Evolutionary conservation across 2,888 invertebrate species (phyloP).

Genomic region (Nomada fabriciana): DNA sequence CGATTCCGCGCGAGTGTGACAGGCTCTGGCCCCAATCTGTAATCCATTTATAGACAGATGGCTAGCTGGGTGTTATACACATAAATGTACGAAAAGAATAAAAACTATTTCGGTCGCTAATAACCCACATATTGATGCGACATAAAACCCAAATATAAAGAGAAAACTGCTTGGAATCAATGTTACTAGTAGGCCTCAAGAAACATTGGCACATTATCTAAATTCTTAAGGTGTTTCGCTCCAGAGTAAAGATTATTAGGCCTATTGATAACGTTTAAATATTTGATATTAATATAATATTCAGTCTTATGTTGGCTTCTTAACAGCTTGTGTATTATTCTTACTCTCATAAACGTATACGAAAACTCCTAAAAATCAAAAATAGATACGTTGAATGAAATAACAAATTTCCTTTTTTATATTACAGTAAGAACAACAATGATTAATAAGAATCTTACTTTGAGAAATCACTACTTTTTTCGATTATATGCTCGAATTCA

Average conservation of each 20-base stretch:
- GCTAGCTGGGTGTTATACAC: too few species aligned
- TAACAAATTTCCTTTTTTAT: constrained; percentile 8
- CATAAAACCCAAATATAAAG: neutral
- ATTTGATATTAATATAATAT: constrained; percentile 31
- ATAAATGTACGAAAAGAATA: too few species aligned
- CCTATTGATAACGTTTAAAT: constrained; percentile 14
- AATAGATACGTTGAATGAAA: constrained; percentile 32
- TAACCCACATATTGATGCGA: neutral
- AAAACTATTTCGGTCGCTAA: neutral
- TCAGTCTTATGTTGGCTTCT: constrained; percentile 71
- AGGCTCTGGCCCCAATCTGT: too few species aligned
- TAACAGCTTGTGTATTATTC: constrained; percentile 16
- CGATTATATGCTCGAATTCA: constrained; percentile 98
- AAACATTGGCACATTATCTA: constrained; percentile 39
- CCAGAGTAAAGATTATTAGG: constrained; percentile 41
- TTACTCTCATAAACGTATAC: constrained; percentile 78
- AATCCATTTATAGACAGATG: too few species aligned
- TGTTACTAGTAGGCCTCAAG: constrained; percentile 27
- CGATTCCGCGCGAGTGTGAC: too few species aligned
- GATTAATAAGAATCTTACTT: constrained; percentile 86
- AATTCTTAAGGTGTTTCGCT: constrained; percentile 1
- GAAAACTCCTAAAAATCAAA: constrained; percentile 78
- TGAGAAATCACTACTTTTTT: constrained; percentile 96
- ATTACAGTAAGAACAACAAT: neutral
- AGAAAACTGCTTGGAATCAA: constrained; percentile 25